A percentile compares a stretch with the other conserved stretches of the same genome.
Conservation (phyloP, 2,797 vertebrate genomes). For the Erethizon dorsatum region DNA sequence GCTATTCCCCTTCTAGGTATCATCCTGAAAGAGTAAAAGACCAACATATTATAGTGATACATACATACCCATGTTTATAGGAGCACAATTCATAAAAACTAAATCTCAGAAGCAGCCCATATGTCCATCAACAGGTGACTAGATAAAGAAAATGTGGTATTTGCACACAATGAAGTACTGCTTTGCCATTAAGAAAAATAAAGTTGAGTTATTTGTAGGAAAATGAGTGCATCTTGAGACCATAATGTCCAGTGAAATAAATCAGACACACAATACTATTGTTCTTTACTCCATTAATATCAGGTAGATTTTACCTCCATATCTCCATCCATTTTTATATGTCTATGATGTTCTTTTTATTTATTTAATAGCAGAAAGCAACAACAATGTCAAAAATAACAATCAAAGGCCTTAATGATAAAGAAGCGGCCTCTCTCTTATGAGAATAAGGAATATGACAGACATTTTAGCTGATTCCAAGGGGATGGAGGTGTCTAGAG, state of each 20-base stretch:
- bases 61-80: background rate
- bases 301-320: background rate
- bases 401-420: background rate
- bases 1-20: background rate
- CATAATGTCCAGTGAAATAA: background rate
- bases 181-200: background rate
- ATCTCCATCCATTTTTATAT: background rate
- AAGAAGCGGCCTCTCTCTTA: background rate
- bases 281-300: background rate
- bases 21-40: background rate
- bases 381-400: background rate
- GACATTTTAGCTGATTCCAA: constrained; percentile 42
- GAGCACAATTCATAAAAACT: background rate
- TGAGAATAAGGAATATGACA: background rate
- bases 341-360: constrained; percentile 26
- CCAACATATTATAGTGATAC: background rate
- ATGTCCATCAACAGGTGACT: background rate
- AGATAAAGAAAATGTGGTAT: background rate
- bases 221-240: background rate
- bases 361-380: background rate
- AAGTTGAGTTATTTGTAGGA: background rate
- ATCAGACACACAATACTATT: background rate
- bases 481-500: background rate
- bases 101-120: background rate
- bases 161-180: background rate